Base-by-base conservation (phyloP, 1,140 invertebrate genomes). In the Drosophila ambigua region DNA sequence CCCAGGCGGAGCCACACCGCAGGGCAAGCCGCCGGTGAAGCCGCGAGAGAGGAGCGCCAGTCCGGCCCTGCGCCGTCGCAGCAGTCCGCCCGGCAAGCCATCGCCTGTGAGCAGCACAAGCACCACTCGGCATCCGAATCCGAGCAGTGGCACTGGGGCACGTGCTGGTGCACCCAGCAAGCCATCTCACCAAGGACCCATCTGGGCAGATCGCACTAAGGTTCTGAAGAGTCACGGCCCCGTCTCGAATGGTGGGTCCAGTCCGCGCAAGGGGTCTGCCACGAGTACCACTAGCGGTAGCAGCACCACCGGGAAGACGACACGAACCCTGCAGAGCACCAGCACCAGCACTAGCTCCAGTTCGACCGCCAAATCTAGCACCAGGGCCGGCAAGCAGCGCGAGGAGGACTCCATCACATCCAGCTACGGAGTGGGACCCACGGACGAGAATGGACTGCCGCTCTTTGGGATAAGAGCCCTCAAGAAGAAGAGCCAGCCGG, bases 361-460 rank as follows among this genome's bases (percentile, higher is more conserved):
- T 0, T 93, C 92, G 11, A 90, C 72, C 8, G 92, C 92, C 7
- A 89, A 91, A 2, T 92, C 92, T 45, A 87, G 72, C 4, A 92
- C 90, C 7, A 87, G 51, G 51, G 44, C 53, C 9, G 55, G 9
- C 20, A 89, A 90, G 54, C 77, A 68, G 5, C 84, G 80, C 4
- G 88, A 91, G 55, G 82, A 92, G 61, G 82, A 91, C 35, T 94
- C 94, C 35, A 95, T 97, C 48, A 96, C 95, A 6, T 96, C 96
- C 2, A 95, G 96, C 85, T 97, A 97, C 90, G 96, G 96, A 2
- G 95, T 96, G 3, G 96, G 96, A 4, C 96, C 96, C 43, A 95
- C 95, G 5, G 96, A 96, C 87, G 95, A 96, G 69, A 94, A 96
- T 75, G 95, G 96, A n/a, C 92, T 93, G 58, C 96, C 95, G 5